These are phyloP conservation scores for Drosophila paranaensis DNA, from an alignment of 2,888 invertebrate species.

Conservation along the genomic window DNA sequence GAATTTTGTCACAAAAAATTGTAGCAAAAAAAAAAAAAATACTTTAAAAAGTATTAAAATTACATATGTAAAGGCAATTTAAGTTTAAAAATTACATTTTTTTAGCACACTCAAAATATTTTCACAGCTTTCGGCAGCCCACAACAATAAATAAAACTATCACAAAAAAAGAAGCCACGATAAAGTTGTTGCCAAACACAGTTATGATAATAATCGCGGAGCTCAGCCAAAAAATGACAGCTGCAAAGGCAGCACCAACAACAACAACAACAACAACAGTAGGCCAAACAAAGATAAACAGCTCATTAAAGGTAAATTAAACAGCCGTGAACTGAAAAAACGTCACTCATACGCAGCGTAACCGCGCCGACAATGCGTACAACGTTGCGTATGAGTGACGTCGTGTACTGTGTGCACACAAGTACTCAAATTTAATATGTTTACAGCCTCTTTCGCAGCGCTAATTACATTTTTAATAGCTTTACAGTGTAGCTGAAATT, in stretches of 20 bases:
- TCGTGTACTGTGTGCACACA: constrained; percentile 20
- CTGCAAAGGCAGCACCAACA: neutral
- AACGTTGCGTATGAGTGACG: constrained; percentile 67
- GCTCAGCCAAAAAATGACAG: too few relatives aligned
- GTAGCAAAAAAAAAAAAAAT: too few relatives aligned
- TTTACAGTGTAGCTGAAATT: constrained; percentile 1
- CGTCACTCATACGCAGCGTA: constrained; percentile 76
- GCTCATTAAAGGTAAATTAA: constrained; percentile 76
- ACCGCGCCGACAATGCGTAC: constrained; percentile 28
- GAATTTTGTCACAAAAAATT: too few relatives aligned
- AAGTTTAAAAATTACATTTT: neutral
- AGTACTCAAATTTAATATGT: neutral
- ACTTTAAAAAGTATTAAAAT: too few relatives aligned
- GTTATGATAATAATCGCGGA: too few relatives aligned
- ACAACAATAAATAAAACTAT: constrained; percentile 22
- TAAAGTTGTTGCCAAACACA: constrained; percentile 47
- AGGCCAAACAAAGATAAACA: constrained; percentile 47
- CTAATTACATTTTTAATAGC: neutral
- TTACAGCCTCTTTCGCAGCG: neutral
- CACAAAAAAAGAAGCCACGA: constrained; percentile 1
- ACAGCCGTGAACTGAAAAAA: constrained; percentile 61
- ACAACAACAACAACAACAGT: constrained; percentile 8
- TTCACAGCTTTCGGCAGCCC: constrained; percentile 4
- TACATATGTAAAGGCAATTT: neutral
- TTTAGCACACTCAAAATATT: neutral